These are phyloP conservation scores for Drosophila yooni DNA, from an alignment of 2,888 invertebrate genomes.

Conservation along the genomic window DNA sequence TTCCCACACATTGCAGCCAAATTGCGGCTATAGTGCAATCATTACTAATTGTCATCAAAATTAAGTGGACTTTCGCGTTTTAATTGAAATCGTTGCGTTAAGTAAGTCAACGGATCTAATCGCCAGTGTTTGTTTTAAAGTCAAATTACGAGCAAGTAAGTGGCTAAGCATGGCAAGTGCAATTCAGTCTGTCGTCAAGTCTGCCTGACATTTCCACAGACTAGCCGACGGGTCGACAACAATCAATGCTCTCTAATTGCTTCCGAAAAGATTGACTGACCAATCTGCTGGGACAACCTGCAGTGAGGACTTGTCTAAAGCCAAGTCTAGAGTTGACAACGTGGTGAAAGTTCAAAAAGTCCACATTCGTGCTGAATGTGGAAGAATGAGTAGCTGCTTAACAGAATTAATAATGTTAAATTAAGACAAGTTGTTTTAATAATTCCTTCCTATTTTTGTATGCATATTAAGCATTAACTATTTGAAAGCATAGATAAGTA, in stretches of 20 bases:
- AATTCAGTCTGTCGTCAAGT: conserved; percentile 2
- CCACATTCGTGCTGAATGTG: background rate
- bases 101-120: conserved; percentile 19
- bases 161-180: conserved; percentile 10
- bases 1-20: conserved; percentile 18
- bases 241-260: conserved; percentile 61
- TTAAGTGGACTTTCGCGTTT: conserved; percentile 75
- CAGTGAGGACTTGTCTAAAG: conserved; percentile 18
- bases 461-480: background rate
- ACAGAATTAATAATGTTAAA: background rate
- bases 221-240: conserved; percentile 23
- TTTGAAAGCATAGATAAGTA: background rate
- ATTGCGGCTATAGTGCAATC: conserved; percentile 51
- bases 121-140: conserved; percentile 54
- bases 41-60: conserved; percentile 77
- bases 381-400: background rate
- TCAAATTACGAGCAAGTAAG: conserved; percentile 51
- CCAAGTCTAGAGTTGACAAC: conserved; percentile 3
- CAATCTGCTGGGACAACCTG: conserved; percentile 9
- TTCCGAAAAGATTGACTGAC: conserved; percentile 55
- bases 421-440: background rate
- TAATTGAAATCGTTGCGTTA: conserved; percentile 68
- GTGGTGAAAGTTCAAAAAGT: background rate
- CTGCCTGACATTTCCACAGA: background rate
- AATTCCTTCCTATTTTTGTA: background rate